These are phyloP conservation scores for Syrmaticus mikado DNA, from an alignment of 2,113 vertebrate genomes.

Conservation along the genomic window DNA sequence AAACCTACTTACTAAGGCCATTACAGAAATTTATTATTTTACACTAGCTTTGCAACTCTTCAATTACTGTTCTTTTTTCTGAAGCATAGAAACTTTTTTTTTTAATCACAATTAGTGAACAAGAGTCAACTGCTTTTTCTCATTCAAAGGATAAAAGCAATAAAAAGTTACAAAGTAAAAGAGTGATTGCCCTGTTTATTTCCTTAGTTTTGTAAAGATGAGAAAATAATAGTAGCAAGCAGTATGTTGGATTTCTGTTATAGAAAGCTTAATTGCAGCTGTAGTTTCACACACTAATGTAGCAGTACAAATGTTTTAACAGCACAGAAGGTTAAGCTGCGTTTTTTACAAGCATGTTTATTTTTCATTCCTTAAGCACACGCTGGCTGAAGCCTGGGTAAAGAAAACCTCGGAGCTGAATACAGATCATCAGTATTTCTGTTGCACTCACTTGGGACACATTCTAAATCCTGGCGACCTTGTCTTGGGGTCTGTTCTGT, in stretches of 20 bases:
- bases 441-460: slow-evolving; percentile 93
- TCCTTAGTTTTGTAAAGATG: no score
- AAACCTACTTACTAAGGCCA: rapidly evolving
- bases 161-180: background rate
- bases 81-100: background rate
- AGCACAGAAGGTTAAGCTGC: background rate
- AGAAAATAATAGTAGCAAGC: background rate
- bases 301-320: background rate
- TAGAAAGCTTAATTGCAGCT: background rate
- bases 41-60: background rate
- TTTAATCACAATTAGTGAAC: background rate
- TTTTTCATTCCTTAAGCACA: slow-evolving; percentile 84
- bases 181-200: background rate
- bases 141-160: background rate
- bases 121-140: background rate
- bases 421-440: slow-evolving; percentile 93
- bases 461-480: slow-evolving; percentile 95
- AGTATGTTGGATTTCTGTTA: rapidly evolving
- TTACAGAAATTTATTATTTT: background rate
- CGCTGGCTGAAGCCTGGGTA: slow-evolving; percentile 94
- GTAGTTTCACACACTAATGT: background rate
- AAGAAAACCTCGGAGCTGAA: slow-evolving; percentile 95
- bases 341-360: background rate
- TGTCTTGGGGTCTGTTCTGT: slow-evolving; percentile 87
- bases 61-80: background rate